A percentile compares a stretch with the other conserved stretches of the same genome.
Evolutionary conservation across 2,888 invertebrate genomes (phyloP).

Genomic region (Cordilura impudica): DNA sequence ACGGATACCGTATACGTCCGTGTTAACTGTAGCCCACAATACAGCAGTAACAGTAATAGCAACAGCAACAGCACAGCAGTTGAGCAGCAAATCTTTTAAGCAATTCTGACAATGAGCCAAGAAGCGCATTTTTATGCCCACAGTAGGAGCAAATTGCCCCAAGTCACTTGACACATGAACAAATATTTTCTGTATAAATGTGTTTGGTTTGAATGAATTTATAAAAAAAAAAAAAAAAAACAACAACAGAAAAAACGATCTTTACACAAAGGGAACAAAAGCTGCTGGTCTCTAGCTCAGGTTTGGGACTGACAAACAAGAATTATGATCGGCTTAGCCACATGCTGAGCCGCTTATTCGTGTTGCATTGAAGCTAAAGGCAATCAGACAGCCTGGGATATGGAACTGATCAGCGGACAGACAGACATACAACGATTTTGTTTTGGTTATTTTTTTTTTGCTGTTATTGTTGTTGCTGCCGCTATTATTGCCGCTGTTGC

Average conservation of each 20-base stretch:
- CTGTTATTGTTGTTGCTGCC: constrained; percentile 1
- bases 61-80: constrained; percentile 23
- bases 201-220: constrained; percentile 50
- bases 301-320: constrained; percentile 74
- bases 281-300: constrained; percentile 63
- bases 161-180: constrained; percentile 70
- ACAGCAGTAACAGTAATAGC: constrained; percentile 26
- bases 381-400: constrained; percentile 60
- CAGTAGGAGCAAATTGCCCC: constrained; percentile 74
- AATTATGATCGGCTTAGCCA: constrained; percentile 78
- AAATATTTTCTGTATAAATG: constrained; percentile 66
- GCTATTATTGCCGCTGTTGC: constrained; percentile 23
- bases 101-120: constrained; percentile 57
- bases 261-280: constrained; percentile 56
- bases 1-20: constrained; percentile 57
- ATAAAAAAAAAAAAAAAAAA: constrained; percentile 39
- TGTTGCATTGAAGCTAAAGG: constrained; percentile 62
- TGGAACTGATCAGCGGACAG: constrained; percentile 22
- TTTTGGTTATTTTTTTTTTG: too few relatives aligned
- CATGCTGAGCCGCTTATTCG: constrained; percentile 72
- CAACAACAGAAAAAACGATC: constrained; percentile 50
- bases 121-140: constrained; percentile 63
- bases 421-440: neutral
- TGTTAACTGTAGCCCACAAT: constrained; percentile 25
- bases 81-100: constrained; percentile 55